Evolutionary conservation across 2,113 vertebrate species (phyloP).

Genomic region (Otolemur garnettii): DNA sequence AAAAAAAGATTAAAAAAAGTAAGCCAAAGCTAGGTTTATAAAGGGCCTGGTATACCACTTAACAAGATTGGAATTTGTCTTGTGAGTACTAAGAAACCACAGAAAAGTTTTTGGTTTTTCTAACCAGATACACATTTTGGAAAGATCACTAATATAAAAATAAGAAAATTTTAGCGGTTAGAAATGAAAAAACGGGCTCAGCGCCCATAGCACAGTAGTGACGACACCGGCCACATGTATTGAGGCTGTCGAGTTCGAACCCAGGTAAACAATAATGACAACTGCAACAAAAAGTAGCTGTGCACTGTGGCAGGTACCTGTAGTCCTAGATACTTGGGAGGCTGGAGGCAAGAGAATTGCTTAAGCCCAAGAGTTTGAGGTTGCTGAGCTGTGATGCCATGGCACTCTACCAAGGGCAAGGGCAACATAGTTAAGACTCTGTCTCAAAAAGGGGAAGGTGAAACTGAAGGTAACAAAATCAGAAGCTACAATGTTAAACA

Average conservation of each 20-base stretch:
- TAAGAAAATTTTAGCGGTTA: background rate
- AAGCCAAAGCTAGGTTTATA: background rate
- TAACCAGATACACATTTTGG: background rate
- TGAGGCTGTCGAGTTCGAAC: too few species aligned
- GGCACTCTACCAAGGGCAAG: too few species aligned
- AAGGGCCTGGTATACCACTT: background rate
- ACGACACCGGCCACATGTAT: too few species aligned
- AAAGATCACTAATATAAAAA: background rate
- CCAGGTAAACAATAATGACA: too few species aligned
- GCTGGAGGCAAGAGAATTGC: too few species aligned
- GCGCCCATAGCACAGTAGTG: too few species aligned
- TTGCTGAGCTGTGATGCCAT: too few species aligned
- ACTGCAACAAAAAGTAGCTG: too few species aligned
- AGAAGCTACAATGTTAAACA: background rate
- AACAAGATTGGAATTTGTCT: background rate
- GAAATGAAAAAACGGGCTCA: background rate
- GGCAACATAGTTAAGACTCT: too few species aligned
- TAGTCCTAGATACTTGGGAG: too few species aligned
- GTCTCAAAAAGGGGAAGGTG: background rate
- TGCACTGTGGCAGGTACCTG: too few species aligned
- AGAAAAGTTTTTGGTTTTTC: background rate
- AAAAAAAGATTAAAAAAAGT: background rate
- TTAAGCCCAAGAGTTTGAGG: too few species aligned
- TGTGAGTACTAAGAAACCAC: background rate
- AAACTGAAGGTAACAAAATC: background rate